A percentile compares a stretch with the other conserved stretches of the same genome.
Conservation (phyloP, 2,113 vertebrate species). For the Tympanuchus pallidicinctus region DNA sequence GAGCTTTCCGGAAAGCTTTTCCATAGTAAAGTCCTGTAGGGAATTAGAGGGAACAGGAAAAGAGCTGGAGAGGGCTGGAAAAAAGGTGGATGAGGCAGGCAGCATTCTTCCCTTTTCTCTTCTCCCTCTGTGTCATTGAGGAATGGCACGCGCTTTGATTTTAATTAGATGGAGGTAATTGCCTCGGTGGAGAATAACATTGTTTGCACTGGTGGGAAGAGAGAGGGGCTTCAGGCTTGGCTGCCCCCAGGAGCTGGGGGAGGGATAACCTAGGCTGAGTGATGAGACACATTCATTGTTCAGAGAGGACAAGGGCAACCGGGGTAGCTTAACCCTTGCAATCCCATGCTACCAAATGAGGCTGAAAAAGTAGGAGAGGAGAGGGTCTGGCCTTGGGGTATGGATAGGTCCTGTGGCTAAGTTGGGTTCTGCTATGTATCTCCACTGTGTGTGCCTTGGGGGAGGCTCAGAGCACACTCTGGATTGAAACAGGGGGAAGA, state of each 20-base stretch:
- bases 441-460: fast-evolving
- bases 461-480: fast-evolving
- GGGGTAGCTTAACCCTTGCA: constrained; percentile 27
- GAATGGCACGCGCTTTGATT: constrained; percentile 14
- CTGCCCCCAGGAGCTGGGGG: background rate
- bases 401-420: fast-evolving
- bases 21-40: background rate
- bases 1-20: background rate
- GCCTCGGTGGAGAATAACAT: background rate
- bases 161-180: constrained; percentile 70
- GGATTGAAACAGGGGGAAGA: background rate
- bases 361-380: background rate
- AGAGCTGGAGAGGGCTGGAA: background rate
- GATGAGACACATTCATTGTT: background rate
- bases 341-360: fast-evolving
- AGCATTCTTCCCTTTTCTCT: background rate
- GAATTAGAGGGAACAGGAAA: background rate
- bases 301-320: background rate
- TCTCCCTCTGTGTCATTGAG: constrained; percentile 7
- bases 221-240: constrained; percentile 54
- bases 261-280: background rate
- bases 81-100: background rate
- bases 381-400: background rate
- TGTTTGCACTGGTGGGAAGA: background rate
- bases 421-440: background rate